These are phyloP conservation scores for Coenobita brevimanus DNA, from an alignment of 1,140 invertebrate species.

Conservation along the genomic window DNA sequence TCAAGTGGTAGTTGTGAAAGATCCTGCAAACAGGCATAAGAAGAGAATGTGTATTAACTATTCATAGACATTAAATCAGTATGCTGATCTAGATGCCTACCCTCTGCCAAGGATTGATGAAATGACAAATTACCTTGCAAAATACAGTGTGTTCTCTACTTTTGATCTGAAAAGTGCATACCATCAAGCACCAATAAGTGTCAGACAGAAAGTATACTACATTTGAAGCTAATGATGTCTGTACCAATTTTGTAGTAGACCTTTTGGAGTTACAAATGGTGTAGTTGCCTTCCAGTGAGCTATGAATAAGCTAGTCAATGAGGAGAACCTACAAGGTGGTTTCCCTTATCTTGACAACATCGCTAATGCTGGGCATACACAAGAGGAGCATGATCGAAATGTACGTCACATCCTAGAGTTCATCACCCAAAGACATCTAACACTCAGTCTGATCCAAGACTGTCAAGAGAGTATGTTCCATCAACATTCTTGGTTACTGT, in stretches of 20 bases:
- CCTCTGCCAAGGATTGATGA: constrained; percentile 33
- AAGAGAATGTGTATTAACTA: constrained; percentile 29
- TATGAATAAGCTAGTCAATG: constrained; percentile 58
- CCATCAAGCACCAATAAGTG: constrained; percentile 27
- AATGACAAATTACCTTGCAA: constrained; percentile 9
- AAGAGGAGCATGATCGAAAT: constrained; percentile 62
- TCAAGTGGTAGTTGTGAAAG: constrained; percentile 23
- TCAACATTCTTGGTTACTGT: constrained; percentile 51
- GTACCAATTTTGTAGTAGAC: constrained; percentile 64
- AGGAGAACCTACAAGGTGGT: constrained; percentile 51
- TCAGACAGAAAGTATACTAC: constrained; percentile 67
- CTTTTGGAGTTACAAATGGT: constrained; percentile 70
- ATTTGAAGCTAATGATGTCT: constrained; percentile 58
- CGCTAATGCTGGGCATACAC: constrained; percentile 46
- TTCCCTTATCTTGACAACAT: constrained; percentile 68
- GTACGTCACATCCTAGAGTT: constrained; percentile 26
- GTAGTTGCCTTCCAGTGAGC: constrained; percentile 55
- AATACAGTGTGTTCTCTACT: constrained; percentile 39
- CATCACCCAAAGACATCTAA: constrained; percentile 35
- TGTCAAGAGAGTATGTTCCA: constrained; percentile 24
- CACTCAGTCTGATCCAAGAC: constrained; percentile 46
- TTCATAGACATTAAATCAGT: constrained; percentile 24
- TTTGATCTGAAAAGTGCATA: constrained; percentile 46
- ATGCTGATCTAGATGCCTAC: constrained; percentile 18
- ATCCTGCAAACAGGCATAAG: constrained; percentile 23